A percentile compares a stretch with the other conserved stretches of the same genome.
Conservation (phyloP, 2,797 vertebrate genomes). For the Ptychobarbus kaznakovi region DNA sequence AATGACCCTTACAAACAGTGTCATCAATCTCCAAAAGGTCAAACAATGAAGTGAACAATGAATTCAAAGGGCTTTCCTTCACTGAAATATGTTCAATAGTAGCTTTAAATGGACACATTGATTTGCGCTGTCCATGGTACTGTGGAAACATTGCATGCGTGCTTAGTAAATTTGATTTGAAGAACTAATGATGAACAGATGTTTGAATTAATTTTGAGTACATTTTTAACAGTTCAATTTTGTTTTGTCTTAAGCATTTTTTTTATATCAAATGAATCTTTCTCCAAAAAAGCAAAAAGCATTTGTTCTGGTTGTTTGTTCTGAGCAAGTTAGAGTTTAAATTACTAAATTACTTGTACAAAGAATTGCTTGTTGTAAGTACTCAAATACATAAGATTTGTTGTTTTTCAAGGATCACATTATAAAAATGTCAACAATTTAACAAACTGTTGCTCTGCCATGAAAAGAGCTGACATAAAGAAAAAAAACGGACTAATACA, state of each 20-base stretch:
- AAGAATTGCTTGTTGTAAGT: background rate
- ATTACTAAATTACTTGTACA: background rate
- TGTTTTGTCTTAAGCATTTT: background rate
- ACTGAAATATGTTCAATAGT: constrained; percentile 22
- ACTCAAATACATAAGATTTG: background rate
- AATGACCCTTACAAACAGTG: constrained; percentile 12
- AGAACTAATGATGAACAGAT: constrained; percentile 29
- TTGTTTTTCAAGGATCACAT: background rate
- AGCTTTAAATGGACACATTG: constrained; percentile 16
- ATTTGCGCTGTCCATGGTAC: constrained; percentile 43
- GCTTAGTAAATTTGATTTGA: constrained; percentile 3
- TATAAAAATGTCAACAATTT: background rate
- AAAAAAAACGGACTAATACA: background rate
- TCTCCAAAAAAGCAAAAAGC: background rate
- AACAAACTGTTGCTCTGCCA: background rate
- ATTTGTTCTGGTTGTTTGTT: background rate
- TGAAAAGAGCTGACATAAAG: too few relatives aligned
- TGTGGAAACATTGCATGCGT: background rate
- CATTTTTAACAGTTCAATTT: background rate
- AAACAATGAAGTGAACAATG: constrained; percentile 40
- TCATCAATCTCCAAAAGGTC: constrained; percentile 38
- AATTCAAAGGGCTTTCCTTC: constrained; percentile 31
- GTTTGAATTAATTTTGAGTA: background rate
- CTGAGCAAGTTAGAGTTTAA: background rate
- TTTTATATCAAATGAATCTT: background rate